These are phyloP conservation scores for Chorisops tibialis DNA, from an alignment of 2,888 invertebrate species.

Conservation along the genomic window DNA sequence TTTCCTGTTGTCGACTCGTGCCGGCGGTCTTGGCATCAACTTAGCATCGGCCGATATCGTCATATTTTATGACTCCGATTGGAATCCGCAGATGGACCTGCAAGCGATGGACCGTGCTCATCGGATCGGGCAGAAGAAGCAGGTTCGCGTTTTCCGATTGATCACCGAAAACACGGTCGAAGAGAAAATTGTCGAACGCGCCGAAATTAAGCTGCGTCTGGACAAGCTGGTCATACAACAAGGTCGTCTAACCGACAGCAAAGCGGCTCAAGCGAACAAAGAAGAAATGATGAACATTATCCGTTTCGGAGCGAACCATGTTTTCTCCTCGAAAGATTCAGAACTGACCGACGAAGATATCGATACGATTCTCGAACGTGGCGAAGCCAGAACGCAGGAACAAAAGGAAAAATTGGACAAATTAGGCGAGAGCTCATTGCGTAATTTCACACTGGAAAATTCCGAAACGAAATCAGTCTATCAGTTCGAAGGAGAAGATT, in stretches of 20 bases:
- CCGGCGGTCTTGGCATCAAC: constrained; percentile 97
- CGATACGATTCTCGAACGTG: constrained; percentile 86
- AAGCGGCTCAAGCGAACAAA: constrained; percentile 86
- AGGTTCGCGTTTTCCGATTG: constrained; percentile 87
- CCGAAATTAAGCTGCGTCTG: constrained; percentile 92
- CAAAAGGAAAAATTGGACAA: constrained; percentile 84
- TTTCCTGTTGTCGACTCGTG: constrained; percentile 97
- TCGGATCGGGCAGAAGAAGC: constrained; percentile 97
- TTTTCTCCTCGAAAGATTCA: constrained; percentile 95
- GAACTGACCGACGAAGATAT: constrained; percentile 98
- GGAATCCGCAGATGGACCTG: constrained; percentile 98
- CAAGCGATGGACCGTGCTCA: constrained; percentile 98
- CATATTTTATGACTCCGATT: constrained; percentile 96
- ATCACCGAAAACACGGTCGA: constrained; percentile 99
- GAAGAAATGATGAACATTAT: constrained; percentile 99
- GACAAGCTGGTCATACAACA: constrained; percentile 98
- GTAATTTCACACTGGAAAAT: constrained; percentile 90
- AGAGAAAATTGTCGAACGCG: constrained; percentile 97
- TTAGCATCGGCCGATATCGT: constrained; percentile 98
- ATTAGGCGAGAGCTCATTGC: constrained; percentile 85
- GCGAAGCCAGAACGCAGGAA: constrained; percentile 87
- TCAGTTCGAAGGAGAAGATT: constrained; percentile 99
- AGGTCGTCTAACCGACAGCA: constrained; percentile 86
- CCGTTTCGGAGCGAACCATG: constrained; percentile 96
- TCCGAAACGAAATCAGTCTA: constrained; percentile 76